Evolutionary conservation across 2,888 invertebrate species (phyloP).

Genomic region (Troides aeacus): DNA sequence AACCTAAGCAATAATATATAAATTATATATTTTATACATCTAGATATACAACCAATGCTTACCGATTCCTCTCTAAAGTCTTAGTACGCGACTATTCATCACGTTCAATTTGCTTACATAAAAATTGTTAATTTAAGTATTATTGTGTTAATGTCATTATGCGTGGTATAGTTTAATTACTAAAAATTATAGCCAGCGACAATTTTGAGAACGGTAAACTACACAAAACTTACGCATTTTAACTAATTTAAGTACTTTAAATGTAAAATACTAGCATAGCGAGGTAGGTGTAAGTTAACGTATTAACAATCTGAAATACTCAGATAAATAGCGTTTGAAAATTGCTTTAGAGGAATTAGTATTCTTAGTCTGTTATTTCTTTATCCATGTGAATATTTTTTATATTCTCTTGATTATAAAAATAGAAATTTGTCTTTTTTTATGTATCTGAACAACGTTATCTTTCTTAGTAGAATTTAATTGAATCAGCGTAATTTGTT

Average conservation of each 20-base stretch:
- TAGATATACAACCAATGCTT: no score
- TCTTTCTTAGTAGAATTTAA: no score
- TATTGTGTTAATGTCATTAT: no score
- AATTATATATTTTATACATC: no score
- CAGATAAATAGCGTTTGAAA: constrained; percentile 12
- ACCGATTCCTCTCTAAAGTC: no score
- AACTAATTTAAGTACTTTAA: constrained; percentile 17
- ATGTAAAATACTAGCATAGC: constrained; percentile 6
- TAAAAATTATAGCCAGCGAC: background rate
- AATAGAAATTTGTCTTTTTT: background rate
- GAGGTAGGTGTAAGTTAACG: constrained; percentile 10
- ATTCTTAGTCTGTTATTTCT: background rate
- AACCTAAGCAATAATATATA: no score
- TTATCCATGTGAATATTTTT: background rate
- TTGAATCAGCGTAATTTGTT: no score
- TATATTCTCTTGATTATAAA: background rate
- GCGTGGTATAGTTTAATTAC: background rate
- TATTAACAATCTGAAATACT: constrained; percentile 6
- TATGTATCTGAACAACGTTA: no score
- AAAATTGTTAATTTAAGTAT: no score
- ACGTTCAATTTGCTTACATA: no score
- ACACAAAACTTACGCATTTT: constrained; percentile 25
- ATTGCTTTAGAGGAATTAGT: background rate
- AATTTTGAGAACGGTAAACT: constrained; percentile 20
- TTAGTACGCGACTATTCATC: no score